Conservation (phyloP, 2,888 invertebrate species). For the Pandemis cinnamomeana region DNA sequence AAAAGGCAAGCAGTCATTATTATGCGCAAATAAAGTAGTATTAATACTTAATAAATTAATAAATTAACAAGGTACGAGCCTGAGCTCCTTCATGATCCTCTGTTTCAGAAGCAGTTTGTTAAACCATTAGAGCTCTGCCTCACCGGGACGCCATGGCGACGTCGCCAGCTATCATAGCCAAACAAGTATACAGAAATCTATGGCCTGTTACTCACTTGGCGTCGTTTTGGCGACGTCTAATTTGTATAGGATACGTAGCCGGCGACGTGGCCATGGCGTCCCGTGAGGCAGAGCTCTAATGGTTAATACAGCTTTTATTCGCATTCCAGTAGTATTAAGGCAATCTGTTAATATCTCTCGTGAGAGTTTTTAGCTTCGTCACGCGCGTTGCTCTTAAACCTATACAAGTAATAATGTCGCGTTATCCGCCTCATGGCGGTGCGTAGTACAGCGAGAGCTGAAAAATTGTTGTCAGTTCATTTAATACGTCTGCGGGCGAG, state of each 20-base stretch:
- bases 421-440: conserved; percentile 24
- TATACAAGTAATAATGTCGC: conserved; percentile 25
- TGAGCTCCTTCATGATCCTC: background rate
- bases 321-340: background rate
- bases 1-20: too few species aligned
- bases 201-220: too few species aligned
- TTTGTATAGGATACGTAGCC: too few species aligned
- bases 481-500: conserved; percentile 55
- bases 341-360: background rate
- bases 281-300: too few species aligned
- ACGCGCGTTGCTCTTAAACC: conserved; percentile 7
- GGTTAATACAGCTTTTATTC: background rate
- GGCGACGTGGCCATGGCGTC: too few species aligned
- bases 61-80: background rate
- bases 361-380: conserved; percentile 6
- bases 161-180: too few species aligned
- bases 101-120: background rate
- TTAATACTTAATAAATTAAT: too few species aligned
- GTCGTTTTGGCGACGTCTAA: too few species aligned
- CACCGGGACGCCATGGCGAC: too few species aligned
- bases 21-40: too few species aligned
- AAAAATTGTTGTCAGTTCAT: conserved; percentile 50
- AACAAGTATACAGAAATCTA: too few species aligned
- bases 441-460: conserved; percentile 34
- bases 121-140: too few species aligned